A percentile compares a stretch with the other conserved stretches of the same genome.
Conservation (phyloP, 2,113 vertebrate species). For the Rutilus rutilus region DNA sequence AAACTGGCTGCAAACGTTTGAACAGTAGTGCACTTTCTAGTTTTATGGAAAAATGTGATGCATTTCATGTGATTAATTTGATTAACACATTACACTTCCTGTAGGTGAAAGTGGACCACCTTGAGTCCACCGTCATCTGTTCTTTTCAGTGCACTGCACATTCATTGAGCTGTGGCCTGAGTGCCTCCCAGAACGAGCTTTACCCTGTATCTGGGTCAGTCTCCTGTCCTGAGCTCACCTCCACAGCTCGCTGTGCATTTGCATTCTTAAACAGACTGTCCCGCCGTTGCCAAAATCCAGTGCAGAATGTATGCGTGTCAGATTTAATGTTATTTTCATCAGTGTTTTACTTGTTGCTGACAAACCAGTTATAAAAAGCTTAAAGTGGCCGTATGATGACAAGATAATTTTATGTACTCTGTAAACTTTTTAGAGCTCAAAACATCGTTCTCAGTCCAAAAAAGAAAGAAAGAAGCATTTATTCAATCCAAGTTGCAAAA, state of each 20-base stretch:
- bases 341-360: slow-evolving; percentile 5
- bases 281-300: slow-evolving; percentile 1
- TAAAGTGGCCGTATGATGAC: background rate
- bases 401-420: background rate
- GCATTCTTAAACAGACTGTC: slow-evolving; percentile 31
- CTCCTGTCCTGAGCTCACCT: slow-evolving; percentile 55
- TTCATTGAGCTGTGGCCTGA: slow-evolving; percentile 41
- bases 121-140: slow-evolving; percentile 33
- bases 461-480: background rate
- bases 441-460: background rate
- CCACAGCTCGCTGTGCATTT: slow-evolving; percentile 28
- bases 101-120: slow-evolving; percentile 9
- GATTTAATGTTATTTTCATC: background rate
- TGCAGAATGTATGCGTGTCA: background rate
- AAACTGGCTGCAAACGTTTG: background rate
- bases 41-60: background rate
- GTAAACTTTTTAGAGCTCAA: background rate
- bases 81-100: background rate
- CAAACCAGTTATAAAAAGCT: background rate
- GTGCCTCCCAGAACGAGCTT: slow-evolving; percentile 29
- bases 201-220: slow-evolving; percentile 52
- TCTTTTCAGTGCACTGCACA: slow-evolving; percentile 36
- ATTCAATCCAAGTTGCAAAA: slow-evolving; percentile 2
- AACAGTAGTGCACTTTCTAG: background rate
- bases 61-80: background rate